These are phyloP conservation scores for Sebastiscus tertius DNA, from an alignment of 2,797 vertebrate genomes.

Conservation along the genomic window DNA sequence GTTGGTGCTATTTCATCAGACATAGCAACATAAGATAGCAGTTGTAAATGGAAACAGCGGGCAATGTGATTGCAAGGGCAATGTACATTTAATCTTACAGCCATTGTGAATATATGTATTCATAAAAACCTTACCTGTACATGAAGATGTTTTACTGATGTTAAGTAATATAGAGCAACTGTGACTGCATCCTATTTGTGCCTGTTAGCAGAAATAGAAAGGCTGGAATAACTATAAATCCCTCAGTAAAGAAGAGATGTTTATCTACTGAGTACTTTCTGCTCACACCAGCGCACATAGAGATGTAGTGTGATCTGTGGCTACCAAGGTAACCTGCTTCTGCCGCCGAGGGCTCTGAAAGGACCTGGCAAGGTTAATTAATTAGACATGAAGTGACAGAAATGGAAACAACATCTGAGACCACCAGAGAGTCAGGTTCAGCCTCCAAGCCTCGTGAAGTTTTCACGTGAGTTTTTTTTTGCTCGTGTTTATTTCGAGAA, in stretches of 20 bases:
- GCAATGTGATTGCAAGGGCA: background rate
- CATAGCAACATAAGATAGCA: background rate
- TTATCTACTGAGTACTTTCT: background rate
- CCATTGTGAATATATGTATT: background rate
- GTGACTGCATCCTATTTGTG: background rate
- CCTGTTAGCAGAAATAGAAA: background rate
- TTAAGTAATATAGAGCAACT: background rate
- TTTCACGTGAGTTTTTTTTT: conserved; percentile 21
- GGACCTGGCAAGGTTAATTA: conserved; percentile 51
- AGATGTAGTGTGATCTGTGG: conserved; percentile 10
- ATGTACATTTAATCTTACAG: background rate
- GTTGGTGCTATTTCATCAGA: background rate
- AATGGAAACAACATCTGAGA: conserved; percentile 38
- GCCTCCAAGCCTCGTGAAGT: background rate
- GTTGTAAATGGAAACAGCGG: background rate
- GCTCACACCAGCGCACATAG: background rate
- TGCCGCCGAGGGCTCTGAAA: conserved; percentile 38
- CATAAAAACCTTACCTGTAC: background rate
- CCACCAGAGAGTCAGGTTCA: conserved; percentile 21
- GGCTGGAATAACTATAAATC: background rate
- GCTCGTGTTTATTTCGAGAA: conserved; percentile 15
- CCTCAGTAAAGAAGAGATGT: background rate
- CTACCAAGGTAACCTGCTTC: conserved; percentile 44
- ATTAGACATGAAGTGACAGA: conserved; percentile 68
- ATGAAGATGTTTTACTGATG: background rate